Conservation (phyloP, 1,140 invertebrate genomes). For the Aphelenchoides fujianensis region DNA sequence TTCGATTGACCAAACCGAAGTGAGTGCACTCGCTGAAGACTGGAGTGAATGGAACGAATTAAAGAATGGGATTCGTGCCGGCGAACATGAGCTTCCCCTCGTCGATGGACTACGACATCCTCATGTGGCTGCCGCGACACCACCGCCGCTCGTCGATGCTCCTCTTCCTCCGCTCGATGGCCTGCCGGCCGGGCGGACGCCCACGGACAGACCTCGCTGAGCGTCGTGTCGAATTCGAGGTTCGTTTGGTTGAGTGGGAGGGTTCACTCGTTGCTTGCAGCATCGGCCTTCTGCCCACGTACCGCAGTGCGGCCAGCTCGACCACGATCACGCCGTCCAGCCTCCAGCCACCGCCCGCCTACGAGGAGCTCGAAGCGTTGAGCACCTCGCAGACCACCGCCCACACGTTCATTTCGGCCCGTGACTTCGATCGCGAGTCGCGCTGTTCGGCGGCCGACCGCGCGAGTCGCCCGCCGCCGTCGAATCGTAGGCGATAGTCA, state of each 20-base stretch:
- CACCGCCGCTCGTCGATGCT: not conserved
- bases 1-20: slow-evolving; percentile 20
- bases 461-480: too few relatives aligned
- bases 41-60: too few relatives aligned
- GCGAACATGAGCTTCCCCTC: not conserved
- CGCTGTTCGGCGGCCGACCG: not conserved
- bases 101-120: slow-evolving; percentile 14
- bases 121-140: slow-evolving; percentile 19
- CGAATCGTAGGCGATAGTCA: too few relatives aligned
- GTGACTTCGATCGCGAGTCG: not conserved
- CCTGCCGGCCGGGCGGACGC: not conserved
- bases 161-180: slow-evolving; percentile 7
- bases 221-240: slow-evolving; percentile 20
- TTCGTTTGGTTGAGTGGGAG: not conserved
- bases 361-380: slow-evolving; percentile 9
- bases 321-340: slow-evolving; percentile 13
- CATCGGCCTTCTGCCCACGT: slow-evolving; percentile 8
- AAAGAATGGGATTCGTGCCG: slow-evolving; percentile 19
- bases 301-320: slow-evolving; percentile 7
- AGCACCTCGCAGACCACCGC: not conserved
- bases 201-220: slow-evolving; percentile 20
- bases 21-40: too few relatives aligned
- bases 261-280: not conserved
- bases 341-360: slow-evolving; percentile 8
- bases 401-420: not conserved